These are phyloP conservation scores for Procambarus virginalis DNA, from an alignment of 1,140 invertebrate species.

Conservation along the genomic window DNA sequence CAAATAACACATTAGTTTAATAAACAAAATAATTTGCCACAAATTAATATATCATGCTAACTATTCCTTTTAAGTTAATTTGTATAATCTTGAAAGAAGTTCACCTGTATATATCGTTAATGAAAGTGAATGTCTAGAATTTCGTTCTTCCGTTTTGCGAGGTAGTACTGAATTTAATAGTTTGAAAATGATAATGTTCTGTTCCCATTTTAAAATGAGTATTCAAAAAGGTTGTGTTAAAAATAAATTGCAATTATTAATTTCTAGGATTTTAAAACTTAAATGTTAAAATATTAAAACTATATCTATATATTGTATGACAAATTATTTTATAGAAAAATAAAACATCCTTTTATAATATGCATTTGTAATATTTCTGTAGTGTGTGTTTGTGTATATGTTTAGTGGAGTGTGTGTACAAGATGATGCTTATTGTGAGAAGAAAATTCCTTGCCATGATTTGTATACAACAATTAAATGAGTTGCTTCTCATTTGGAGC, in stretches of 20 bases:
- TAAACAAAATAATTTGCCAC: neutral
- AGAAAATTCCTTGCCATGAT: neutral
- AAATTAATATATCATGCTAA: neutral
- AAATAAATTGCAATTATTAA: neutral
- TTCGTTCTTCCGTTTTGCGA: slow-evolving; percentile 6
- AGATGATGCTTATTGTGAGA: neutral
- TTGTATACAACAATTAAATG: neutral
- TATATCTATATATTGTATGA: neutral
- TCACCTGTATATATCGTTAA: neutral
- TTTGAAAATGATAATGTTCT: neutral
- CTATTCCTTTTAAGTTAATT: neutral
- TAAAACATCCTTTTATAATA: neutral
- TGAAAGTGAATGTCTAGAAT: neutral
- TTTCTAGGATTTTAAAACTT: neutral
- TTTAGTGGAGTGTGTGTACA: neutral
- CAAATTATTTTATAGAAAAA: neutral
- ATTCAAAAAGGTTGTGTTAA: slow-evolving; percentile 11
- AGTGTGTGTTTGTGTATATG: neutral
- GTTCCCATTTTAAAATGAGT: neutral
- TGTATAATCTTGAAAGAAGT: neutral
- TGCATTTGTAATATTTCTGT: slow-evolving; percentile 1
- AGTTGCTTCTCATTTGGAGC: neutral
- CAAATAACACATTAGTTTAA: neutral
- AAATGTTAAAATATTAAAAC: neutral
- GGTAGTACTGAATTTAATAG: neutral